Evolutionary conservation across 2,113 vertebrate genomes (phyloP).

Genomic region (Irena cyanogastra): DNA sequence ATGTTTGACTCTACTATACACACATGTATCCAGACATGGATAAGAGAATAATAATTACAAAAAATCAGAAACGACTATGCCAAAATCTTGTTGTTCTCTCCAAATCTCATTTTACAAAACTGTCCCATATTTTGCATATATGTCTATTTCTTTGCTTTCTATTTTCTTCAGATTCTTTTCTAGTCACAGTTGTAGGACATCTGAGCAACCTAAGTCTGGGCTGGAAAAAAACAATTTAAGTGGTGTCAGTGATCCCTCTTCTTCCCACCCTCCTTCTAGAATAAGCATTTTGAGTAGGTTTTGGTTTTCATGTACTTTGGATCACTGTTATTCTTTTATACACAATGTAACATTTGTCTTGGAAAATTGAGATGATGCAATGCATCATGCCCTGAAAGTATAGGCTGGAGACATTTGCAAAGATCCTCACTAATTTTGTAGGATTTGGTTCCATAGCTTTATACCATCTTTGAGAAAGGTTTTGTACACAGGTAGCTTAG

Average conservation of each 20-base stretch:
- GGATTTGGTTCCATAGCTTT: background rate
- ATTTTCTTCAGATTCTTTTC: background rate
- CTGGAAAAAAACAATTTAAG: background rate
- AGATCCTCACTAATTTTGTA: background rate
- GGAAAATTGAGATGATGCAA: background rate
- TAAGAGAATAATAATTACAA: background rate
- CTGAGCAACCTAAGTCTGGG: background rate
- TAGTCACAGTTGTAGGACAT: background rate
- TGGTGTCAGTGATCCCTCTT: background rate
- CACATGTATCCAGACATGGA: fast-evolving
- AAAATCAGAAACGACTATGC: background rate
- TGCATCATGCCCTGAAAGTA: background rate
- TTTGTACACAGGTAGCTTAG: background rate
- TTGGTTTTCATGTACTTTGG: background rate
- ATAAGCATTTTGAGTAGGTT: background rate
- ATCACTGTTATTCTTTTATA: background rate
- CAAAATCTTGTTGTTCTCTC: background rate
- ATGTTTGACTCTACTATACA: background rate
- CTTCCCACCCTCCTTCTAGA: background rate
- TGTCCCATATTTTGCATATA: background rate
- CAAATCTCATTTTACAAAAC: background rate
- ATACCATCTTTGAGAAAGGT: background rate
- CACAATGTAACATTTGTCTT: background rate
- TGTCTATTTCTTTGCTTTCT: background rate
- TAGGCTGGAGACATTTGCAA: background rate